These are phyloP conservation scores for Leistus spinibarbis DNA, from an alignment of 2,888 invertebrate genomes.

Conservation along the genomic window DNA sequence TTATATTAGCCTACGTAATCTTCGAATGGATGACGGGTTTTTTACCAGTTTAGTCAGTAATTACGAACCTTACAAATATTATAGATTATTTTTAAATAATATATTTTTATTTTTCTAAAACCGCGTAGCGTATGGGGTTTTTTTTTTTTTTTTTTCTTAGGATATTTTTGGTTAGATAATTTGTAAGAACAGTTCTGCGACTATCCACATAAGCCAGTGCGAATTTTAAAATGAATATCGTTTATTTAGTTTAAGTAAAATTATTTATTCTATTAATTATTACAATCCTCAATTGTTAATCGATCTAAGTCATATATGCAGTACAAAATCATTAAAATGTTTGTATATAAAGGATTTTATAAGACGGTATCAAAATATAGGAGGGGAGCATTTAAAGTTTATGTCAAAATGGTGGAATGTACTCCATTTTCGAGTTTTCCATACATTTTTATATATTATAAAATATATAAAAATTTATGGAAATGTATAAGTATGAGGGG, in stretches of 20 bases:
- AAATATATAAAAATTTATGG: background rate
- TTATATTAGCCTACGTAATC: too few species aligned
- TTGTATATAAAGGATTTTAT: constrained; percentile 36
- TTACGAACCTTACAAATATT: too few species aligned
- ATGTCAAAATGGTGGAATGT: background rate
- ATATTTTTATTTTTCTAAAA: too few species aligned
- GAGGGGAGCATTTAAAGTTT: constrained; percentile 29
- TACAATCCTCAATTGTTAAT: constrained; percentile 4
- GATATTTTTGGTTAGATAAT: too few species aligned
- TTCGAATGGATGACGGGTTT: too few species aligned
- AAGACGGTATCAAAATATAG: constrained; percentile 19
- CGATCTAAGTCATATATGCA: constrained; percentile 37
- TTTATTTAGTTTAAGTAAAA: background rate
- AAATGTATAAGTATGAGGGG: background rate
- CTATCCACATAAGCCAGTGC: too few species aligned
- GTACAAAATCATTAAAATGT: constrained; percentile 31
- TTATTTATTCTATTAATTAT: constrained; percentile 9
- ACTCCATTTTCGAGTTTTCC: background rate
- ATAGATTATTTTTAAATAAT: too few species aligned
- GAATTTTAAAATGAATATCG: background rate
- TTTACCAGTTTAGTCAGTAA: too few species aligned
- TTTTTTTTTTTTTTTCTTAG: too few species aligned
- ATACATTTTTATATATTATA: background rate
- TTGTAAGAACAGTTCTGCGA: too few species aligned
- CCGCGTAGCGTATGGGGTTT: too few species aligned